Evolutionary conservation across 2,113 vertebrate species (phyloP).

Genomic region (Caracal caracal): DNA sequence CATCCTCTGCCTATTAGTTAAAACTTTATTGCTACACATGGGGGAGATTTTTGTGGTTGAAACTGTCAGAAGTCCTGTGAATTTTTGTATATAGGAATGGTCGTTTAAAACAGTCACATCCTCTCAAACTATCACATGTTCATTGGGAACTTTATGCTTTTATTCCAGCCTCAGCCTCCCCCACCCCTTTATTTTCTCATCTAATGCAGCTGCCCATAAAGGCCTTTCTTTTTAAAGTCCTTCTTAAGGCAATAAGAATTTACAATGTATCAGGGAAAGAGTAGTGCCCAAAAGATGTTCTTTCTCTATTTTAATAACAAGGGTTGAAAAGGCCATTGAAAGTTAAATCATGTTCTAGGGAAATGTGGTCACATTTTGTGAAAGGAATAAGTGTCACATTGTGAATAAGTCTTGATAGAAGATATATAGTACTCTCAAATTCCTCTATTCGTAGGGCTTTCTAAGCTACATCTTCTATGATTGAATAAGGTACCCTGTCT

Average conservation of each 20-base stretch:
- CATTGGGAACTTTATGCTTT: background rate
- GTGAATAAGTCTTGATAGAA: background rate
- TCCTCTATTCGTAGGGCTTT: background rate
- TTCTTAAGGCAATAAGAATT: background rate
- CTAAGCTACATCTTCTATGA: background rate
- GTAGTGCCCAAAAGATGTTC: background rate
- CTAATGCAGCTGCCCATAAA: background rate
- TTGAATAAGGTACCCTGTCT: background rate
- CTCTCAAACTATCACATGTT: background rate
- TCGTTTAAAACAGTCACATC: background rate
- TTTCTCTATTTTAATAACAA: background rate
- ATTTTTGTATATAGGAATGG: background rate
- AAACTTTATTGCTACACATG: background rate
- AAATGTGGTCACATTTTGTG: conserved; percentile 15
- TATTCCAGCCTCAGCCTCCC: background rate
- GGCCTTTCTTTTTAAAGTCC: background rate
- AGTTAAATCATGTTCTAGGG: conserved; percentile 9
- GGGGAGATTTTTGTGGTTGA: background rate
- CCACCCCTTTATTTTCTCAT: background rate
- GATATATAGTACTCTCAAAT: background rate
- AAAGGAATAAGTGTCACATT: background rate
- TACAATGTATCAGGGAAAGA: background rate
- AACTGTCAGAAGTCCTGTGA: background rate
- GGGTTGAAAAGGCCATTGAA: background rate
- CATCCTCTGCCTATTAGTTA: background rate